Evolutionary conservation across 2,797 vertebrate genomes (phyloP), one percentile per base, ranked within the genome.

Genomic region (Pipistrellus pipistrellus): DNA sequence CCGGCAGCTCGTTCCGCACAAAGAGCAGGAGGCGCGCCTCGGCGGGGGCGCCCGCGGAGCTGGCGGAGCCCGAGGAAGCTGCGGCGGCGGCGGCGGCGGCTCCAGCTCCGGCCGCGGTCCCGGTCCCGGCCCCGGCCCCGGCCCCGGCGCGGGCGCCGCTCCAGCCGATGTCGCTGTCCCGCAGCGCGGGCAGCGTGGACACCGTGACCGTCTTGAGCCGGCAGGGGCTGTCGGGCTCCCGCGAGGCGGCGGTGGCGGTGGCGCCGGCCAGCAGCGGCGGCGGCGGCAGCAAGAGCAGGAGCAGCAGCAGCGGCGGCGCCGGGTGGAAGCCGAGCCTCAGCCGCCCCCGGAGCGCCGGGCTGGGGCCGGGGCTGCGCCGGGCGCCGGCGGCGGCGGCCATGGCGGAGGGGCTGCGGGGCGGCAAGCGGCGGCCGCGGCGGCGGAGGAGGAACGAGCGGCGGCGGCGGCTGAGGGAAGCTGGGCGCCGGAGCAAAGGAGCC

Each of bases 121-220:
- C 99, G 0, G 92, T 12, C 69, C 98, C 98, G 44, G 98, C 93
- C 9, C 98, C 98, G 13, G 98, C 93, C 95, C 98, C 98, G 97
- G 97, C 98, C 94, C 98, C 98, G n/a, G 98, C 97, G 86, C 99
- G 99, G 96, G 98, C 98, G 46, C 99, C 99, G 98, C 99, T 99
- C 98, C 99, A 99, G 98, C 99, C 99, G 98, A 99, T 98, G 98
- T 99, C 99, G 98, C 99, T 99, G 97, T 99, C 99, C 86, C 99
- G 98, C 97, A 99, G 98, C 85, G 99, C 99, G 25, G 99, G 99
- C 97, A 99, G 98, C 68, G 99, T 99, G 95, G 99, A 99, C 82
- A 99, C 99, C 95, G 99, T 99, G 64, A 99, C 99, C 76, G 99
- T 99, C 97, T 99, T 99, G 97, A 99, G 98, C 87, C 99, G 98